phyloP scores from a whole-genome alignment of 2,113 vertebrate genomes.

The Ictalurus furcatus region DNA sequence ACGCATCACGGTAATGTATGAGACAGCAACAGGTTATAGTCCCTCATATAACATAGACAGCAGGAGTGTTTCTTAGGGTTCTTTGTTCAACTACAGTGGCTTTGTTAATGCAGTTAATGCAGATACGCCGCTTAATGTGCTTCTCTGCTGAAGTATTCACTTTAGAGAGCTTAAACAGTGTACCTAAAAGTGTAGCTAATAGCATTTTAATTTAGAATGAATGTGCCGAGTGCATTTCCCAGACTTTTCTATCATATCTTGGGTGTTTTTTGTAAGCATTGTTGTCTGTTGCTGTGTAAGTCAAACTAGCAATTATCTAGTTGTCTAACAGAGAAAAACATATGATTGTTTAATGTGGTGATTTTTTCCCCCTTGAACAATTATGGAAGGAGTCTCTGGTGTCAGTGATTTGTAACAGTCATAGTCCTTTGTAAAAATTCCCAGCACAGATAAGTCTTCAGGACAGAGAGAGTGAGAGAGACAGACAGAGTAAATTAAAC shows the following conservation, averaged over 20 bases:
- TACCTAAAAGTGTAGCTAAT: slow-evolving; percentile 9
- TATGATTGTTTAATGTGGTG: no score
- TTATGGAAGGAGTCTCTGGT: background rate
- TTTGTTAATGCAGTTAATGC: background rate
- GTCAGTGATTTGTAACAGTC: no score
- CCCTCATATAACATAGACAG: no score
- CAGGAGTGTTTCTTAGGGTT: background rate
- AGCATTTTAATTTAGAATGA: slow-evolving; percentile 8
- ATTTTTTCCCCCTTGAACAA: background rate
- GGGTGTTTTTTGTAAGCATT: background rate
- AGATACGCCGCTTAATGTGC: background rate
- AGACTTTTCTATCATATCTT: background rate
- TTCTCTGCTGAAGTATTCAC: slow-evolving; percentile 9
- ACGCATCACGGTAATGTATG: background rate
- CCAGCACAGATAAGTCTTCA: background rate
- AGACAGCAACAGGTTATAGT: background rate
- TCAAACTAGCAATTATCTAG: slow-evolving; percentile 26
- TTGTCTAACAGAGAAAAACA: no score
- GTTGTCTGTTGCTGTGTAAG: slow-evolving; percentile 9
- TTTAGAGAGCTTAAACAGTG: background rate
- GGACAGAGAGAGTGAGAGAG: no score
- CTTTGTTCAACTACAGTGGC: background rate
- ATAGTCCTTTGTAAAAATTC: background rate
- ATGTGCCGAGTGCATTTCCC: background rate
- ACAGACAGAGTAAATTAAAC: background rate